Evolutionary conservation across 1,140 invertebrate species (phyloP), one percentile per base, ranked within the genome.

Genomic region (Drosophila tropicalis): DNA sequence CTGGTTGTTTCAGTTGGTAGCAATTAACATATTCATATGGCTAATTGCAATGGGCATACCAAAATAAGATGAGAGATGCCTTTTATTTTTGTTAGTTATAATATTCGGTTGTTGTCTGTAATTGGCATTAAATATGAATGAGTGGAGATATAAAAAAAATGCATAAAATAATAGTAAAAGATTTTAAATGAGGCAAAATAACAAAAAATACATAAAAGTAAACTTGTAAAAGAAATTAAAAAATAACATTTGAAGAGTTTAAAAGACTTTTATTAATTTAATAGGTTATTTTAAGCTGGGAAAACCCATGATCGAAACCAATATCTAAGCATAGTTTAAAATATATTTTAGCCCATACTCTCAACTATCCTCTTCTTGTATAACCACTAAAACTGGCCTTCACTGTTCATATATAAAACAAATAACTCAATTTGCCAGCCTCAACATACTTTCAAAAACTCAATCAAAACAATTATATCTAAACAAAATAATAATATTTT

Each of bases 1-100:
- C 25, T 56, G 29, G 29, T 29, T 56, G 29, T 57, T 58, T 39
- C 10, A 29, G 29, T 29, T 29, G 10, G 25, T 44, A 56, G 39
- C 78, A 78, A 81, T 82, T 82, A 82, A 79, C 80, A 79, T 86
- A 71, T 79, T 86, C 74, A 67, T 76, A 75, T 76, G 79, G 63
- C 75, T 82, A 86, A 79, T 82, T 85, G 79, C 58, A 66, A 56
- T 44, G 44, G 57, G 19, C 39, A 19, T 40, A 22, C n/a, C 9
- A 39, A 19, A 34, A 15, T 58, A 9, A 36, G 34, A 29, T 39
- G 25, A 29, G 36, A 51, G 7, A 15, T 47, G 44, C 15, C 34
- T 41, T 47, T 60, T 34, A 67, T 5, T 58, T 40, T 22, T 1
- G 29, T 29, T 22, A 6, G 29, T 29, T 29, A 29, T 29, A 29